Percentiles rank a stretch among this genome's conserved stretches.
phyloP scores from a whole-genome alignment of 1,140 invertebrate species.

The Drosophila paulistorum region DNA sequence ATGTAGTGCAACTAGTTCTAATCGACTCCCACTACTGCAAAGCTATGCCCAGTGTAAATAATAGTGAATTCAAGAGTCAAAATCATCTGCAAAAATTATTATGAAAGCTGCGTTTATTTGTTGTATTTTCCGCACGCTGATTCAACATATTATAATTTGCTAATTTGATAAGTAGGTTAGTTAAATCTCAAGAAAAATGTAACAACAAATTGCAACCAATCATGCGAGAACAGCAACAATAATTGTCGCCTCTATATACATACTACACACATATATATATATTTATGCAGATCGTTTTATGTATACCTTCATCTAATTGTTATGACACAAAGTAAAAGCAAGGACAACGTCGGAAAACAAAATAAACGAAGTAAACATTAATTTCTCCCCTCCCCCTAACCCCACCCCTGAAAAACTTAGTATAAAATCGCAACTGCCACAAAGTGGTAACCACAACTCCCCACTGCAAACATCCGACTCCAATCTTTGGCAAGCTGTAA shows the following conservation, averaged over 20 bases:
- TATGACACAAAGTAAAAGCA: conserved; percentile 36
- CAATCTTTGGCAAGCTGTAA: conserved; percentile 31
- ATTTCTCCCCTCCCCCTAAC: conserved; percentile 12
- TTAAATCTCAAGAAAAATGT: conserved; percentile 59
- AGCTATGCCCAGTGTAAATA: conserved; percentile 1
- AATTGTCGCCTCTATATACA: conserved; percentile 67
- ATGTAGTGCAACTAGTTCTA: not conserved
- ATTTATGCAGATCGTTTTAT: conserved; percentile 75
- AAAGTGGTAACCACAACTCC: conserved; percentile 35
- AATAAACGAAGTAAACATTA: conserved; percentile 22
- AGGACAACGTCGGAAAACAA: conserved; percentile 11
- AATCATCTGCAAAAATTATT: conserved; percentile 3
- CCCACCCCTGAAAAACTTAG: conserved; percentile 18
- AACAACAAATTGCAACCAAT: conserved; percentile 47
- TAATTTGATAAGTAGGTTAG: conserved; percentile 75
- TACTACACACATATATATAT: conserved; percentile 31
- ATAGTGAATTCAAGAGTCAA: not conserved
- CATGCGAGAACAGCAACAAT: conserved; percentile 76
- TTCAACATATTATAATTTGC: conserved; percentile 46
- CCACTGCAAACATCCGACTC: not conserved
- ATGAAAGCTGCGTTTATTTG: conserved; percentile 18
- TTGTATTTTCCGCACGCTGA: conserved; percentile 35
- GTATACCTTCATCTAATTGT: conserved; percentile 68
- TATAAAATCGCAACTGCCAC: conserved; percentile 53
- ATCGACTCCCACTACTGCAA: not conserved